Conservation (phyloP, 2,797 vertebrate species). For the Spheniscus humboldti region DNA sequence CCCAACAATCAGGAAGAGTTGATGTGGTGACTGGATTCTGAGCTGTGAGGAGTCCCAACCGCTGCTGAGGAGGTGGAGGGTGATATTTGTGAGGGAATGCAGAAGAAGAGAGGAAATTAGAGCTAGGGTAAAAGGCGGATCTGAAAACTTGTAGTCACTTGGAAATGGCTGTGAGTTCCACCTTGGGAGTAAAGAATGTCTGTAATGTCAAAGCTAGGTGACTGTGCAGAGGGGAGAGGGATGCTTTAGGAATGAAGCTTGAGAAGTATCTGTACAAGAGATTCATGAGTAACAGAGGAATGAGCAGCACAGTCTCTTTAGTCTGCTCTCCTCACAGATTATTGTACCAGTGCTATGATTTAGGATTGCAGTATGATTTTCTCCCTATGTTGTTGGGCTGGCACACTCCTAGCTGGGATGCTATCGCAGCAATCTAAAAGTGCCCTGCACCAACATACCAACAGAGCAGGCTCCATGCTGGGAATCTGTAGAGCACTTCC, state of each 20-base stretch:
- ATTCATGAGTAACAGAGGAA: not conserved
- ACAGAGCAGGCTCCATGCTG: not conserved
- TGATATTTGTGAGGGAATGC: not conserved
- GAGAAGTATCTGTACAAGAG: not conserved
- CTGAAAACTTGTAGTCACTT: not conserved
- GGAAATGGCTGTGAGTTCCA: not conserved
- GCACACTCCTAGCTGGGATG: not conserved
- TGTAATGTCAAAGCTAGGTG: not conserved
- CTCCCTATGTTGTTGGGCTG: not conserved
- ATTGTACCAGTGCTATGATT: not conserved
- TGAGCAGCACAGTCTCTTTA: not conserved
- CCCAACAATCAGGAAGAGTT: not conserved
- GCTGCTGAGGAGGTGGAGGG: not conserved
- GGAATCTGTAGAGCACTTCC: not conserved
- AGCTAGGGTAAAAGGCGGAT: not conserved
- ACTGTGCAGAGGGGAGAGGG: not conserved
- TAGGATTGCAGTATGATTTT: not conserved
- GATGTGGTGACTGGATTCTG: not conserved
- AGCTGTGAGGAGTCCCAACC: not conserved
- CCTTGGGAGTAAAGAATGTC: not conserved
- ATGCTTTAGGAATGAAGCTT: not conserved
- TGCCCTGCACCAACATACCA: not conserved
- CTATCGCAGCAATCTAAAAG: not conserved
- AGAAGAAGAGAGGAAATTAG: not conserved
- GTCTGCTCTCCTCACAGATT: not conserved